Percentiles rank a stretch among this genome's conserved stretches.
Evolutionary conservation across 2,888 invertebrate species (phyloP).

Genomic region (Maniola hyperantus): DNA sequence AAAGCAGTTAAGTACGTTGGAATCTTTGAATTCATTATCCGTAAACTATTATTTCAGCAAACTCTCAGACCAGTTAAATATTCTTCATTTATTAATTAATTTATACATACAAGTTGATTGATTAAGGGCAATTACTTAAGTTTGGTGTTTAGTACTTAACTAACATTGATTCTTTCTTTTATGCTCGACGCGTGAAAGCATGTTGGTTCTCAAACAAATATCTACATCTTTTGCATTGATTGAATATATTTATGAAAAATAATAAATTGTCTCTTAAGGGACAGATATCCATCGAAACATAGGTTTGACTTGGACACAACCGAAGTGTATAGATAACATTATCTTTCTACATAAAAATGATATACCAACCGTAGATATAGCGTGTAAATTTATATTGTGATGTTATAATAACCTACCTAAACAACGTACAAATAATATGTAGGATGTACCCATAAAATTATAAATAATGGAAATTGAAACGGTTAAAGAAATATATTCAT

Average conservation of each 20-base stretch:
- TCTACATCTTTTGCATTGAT: constrained; percentile 14
- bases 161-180: constrained; percentile 22
- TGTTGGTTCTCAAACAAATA: constrained; percentile 1
- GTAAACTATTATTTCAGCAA: not conserved
- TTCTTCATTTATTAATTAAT: constrained; percentile 6
- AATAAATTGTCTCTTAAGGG: constrained; percentile 6
- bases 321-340: constrained; percentile 24
- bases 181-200: constrained; percentile 9
- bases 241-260: not conserved
- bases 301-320: not conserved
- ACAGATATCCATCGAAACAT: constrained; percentile 9
- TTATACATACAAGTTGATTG: constrained; percentile 21
- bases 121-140: constrained; percentile 28
- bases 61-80: not conserved
- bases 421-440: constrained; percentile 78
- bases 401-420: constrained; percentile 63
- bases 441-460: constrained; percentile 66
- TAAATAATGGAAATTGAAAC: constrained; percentile 53
- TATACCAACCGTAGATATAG: constrained; percentile 57
- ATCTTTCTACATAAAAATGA: constrained; percentile 28
- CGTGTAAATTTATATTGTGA: constrained; percentile 66
- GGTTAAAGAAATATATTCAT: constrained; percentile 61
- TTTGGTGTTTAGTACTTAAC: constrained; percentile 30
- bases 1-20: not conserved
- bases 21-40: not conserved